phyloP scores from a whole-genome alignment of 2,113 vertebrate species.

The Rhynchopsitta pachyrhyncha region DNA sequence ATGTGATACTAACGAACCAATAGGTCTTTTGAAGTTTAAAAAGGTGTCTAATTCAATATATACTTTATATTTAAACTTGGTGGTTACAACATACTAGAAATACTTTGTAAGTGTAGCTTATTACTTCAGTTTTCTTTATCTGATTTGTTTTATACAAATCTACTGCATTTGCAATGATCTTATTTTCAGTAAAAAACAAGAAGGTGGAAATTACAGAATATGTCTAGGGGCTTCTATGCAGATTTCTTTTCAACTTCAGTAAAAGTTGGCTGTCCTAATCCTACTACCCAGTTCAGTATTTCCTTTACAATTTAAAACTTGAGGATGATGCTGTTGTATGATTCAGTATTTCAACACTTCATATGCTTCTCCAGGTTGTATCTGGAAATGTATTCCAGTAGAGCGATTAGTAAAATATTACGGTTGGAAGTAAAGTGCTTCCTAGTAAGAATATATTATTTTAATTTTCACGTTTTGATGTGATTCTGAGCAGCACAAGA shows the following conservation, averaged over 20 bases:
- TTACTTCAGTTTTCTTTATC: background rate
- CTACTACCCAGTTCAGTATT: background rate
- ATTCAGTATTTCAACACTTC: background rate
- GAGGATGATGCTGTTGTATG: background rate
- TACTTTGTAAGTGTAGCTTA: background rate
- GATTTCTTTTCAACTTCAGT: background rate
- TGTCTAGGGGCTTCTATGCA: background rate
- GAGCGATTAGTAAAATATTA: background rate
- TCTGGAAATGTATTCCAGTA: background rate
- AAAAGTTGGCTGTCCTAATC: background rate
- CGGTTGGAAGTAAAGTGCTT: background rate
- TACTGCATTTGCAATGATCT: background rate
- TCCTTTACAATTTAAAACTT: background rate
- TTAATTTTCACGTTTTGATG: background rate
- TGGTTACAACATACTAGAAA: background rate
- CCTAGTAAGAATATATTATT: background rate
- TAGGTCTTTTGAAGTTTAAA: conserved; percentile 62
- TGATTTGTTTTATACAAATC: background rate
- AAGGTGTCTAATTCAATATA: conserved; percentile 19
- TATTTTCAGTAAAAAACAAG: background rate
- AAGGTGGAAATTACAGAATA: background rate
- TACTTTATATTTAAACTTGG: background rate
- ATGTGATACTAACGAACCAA: conserved; percentile 68
- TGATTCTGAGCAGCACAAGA: background rate
- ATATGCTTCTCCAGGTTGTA: background rate